phyloP scores from a whole-genome alignment of 2,113 vertebrate species.

The Pachyramphus minor region DNA sequence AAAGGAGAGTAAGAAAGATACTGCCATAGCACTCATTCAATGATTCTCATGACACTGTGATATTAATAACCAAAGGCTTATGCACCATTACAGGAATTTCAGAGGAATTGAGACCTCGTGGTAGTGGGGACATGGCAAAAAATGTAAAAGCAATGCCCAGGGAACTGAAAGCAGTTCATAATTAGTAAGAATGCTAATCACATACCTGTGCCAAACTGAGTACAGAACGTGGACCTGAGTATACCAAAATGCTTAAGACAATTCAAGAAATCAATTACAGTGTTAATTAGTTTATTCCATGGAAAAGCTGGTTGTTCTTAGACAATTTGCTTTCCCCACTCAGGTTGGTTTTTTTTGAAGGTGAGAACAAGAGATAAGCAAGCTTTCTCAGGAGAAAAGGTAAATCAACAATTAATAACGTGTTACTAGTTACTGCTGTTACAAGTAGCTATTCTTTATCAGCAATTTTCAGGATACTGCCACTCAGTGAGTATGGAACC shows the following conservation, averaged over 20 bases:
- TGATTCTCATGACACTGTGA: neutral
- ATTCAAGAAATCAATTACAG: neutral
- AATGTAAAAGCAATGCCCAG: neutral
- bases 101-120: neutral
- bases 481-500: neutral
- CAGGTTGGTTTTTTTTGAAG: neutral
- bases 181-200: neutral
- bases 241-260: neutral
- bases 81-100: neutral
- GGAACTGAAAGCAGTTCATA: neutral
- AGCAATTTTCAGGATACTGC: neutral
- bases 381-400: neutral
- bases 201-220: neutral
- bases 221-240: neutral
- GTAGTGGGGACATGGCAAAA: neutral
- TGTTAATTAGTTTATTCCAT: neutral
- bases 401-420: neutral
- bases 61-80: neutral
- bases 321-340: neutral
- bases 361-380: neutral
- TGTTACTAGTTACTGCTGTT: neutral
- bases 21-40: neutral
- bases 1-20: neutral
- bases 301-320: neutral
- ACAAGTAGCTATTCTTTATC: neutral